phyloP scores from a whole-genome alignment of 2,888 invertebrate genomes.

The Rhingia rostrata region DNA sequence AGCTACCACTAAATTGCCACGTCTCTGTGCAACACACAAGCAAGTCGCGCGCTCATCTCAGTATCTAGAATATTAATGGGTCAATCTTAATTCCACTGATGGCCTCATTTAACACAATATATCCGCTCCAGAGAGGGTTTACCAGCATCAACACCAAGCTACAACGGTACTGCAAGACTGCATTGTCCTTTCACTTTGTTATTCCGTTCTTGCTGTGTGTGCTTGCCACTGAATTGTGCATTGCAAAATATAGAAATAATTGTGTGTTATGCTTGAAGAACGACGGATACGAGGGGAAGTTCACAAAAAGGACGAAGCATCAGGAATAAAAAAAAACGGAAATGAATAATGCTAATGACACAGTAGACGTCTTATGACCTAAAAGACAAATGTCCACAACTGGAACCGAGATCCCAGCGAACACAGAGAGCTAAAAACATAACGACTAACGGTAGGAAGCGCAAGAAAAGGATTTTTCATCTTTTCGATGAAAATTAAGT shows the following conservation, averaged over 20 bases:
- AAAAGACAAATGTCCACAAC: constrained; percentile 67
- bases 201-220: constrained; percentile 15
- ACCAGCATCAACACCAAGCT: constrained; percentile 46
- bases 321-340: constrained; percentile 18
- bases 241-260: constrained; percentile 17
- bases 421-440: constrained; percentile 1
- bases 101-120: constrained; percentile 70
- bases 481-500: constrained; percentile 55
- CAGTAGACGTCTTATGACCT: constrained; percentile 66
- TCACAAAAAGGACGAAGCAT: constrained; percentile 8
- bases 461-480: constrained; percentile 34
- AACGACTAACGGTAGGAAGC: constrained; percentile 17
- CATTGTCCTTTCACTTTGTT: constrained; percentile 67
- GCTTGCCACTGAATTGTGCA: constrained; percentile 2
- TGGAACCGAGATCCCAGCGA: constrained; percentile 7
- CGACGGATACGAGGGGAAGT: constrained; percentile 1
- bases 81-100: constrained; percentile 73
- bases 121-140: constrained; percentile 51
- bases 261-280: constrained; percentile 2
- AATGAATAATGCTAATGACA: constrained; percentile 71
- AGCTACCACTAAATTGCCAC: constrained; percentile 43
- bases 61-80: constrained; percentile 70
- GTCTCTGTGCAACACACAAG: constrained; percentile 8
- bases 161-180: constrained; percentile 37
- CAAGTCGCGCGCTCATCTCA: constrained; percentile 10